Conservation (phyloP, 1,140 invertebrate genomes). For the Stenopsyche tienmushanensis region DNA sequence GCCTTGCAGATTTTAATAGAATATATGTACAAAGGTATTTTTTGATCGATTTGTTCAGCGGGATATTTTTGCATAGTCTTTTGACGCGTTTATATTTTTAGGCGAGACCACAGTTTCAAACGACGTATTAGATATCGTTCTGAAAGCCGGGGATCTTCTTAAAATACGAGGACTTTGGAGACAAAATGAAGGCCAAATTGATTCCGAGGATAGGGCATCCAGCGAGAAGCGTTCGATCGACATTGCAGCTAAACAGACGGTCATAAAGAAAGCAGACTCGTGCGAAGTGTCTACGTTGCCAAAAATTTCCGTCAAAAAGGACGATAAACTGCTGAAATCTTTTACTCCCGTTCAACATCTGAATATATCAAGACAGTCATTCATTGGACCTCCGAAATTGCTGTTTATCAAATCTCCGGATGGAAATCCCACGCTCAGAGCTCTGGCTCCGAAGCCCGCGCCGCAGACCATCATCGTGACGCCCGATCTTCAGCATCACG, state of each 20-base stretch:
- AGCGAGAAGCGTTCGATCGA: constrained; percentile 27
- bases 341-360: constrained; percentile 48
- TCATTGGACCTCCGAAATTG: constrained; percentile 54
- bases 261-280: constrained; percentile 45
- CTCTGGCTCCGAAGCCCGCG: constrained; percentile 45
- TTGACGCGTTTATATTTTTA: constrained; percentile 35
- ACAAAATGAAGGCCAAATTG: constrained; percentile 55
- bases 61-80: not conserved
- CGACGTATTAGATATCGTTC: constrained; percentile 74
- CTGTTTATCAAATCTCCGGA: constrained; percentile 56
- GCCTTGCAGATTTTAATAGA: constrained; percentile 79
- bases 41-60: not conserved
- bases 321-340: constrained; percentile 54
- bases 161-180: constrained; percentile 74
- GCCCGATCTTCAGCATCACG: constrained; percentile 36
- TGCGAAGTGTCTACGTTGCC: constrained; percentile 28
- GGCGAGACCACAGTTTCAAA: constrained; percentile 83
- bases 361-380: constrained; percentile 49
- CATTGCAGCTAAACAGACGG: constrained; percentile 39
- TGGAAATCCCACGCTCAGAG: constrained; percentile 46
- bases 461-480: constrained; percentile 53
- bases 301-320: constrained; percentile 54
- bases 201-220: constrained; percentile 28
- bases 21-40: constrained; percentile 74
- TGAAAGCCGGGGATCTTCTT: constrained; percentile 76